phyloP scores from a whole-genome alignment of 2,888 invertebrate genomes.

The Malthinus flaveolus region DNA sequence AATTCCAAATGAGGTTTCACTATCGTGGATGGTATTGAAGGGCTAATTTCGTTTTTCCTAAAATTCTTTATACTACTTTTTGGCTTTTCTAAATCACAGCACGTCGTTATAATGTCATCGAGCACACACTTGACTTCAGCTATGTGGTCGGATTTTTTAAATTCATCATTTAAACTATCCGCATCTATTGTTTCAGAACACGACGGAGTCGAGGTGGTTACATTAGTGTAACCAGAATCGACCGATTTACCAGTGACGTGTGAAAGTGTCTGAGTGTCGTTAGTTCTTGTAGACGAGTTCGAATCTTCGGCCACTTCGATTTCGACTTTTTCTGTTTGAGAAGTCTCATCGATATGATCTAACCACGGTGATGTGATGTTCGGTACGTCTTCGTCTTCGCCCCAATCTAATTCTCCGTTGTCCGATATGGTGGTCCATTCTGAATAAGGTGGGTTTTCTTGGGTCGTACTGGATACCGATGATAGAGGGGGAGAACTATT shows the following conservation, averaged over 20 bases:
- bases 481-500: slow-evolving; percentile 26
- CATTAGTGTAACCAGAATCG: slow-evolving; percentile 46
- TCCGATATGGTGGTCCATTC: slow-evolving; percentile 4
- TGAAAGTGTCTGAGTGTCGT: not conserved
- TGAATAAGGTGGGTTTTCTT: not conserved
- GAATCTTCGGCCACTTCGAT: not conserved
- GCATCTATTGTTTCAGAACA: slow-evolving; percentile 18
- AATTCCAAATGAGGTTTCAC: not conserved
- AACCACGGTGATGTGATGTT: not conserved
- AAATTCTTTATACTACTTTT: not conserved
- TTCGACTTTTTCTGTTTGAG: slow-evolving; percentile 1
- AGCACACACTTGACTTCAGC: too few species aligned
- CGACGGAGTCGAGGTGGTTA: slow-evolving; percentile 36
- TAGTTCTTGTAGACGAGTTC: not conserved
- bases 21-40: not conserved
- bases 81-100: not conserved
- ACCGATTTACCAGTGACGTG: slow-evolving; percentile 26
- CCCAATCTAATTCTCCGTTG: slow-evolving; percentile 14
- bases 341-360: not conserved
- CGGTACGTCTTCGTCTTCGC: not conserved
- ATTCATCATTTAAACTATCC: slow-evolving; percentile 25
- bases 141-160: too few species aligned
- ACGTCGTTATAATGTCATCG: not conserved
- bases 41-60: not conserved
- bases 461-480: not conserved